Percentiles rank a stretch among this genome's conserved stretches.
phyloP scores from a whole-genome alignment of 2,888 invertebrate genomes.

The Phaedon cochleariae region DNA sequence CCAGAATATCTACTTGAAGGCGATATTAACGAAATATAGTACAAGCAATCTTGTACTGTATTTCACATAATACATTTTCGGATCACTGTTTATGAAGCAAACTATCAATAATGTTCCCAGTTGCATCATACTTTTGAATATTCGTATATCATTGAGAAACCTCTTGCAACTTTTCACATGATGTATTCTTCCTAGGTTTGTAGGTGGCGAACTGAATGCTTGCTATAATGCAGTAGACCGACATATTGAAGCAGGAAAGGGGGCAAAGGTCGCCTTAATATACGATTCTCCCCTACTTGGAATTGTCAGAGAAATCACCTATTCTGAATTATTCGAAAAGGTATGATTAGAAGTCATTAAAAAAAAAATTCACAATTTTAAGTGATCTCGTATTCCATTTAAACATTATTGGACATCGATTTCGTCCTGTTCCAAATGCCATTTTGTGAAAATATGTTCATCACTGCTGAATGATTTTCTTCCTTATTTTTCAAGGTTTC shows the following conservation, averaged over 20 bases:
- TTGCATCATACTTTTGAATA: too few species aligned
- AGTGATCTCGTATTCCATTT: neutral
- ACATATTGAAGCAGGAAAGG: constrained; percentile 82
- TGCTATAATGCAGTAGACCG: constrained; percentile 94
- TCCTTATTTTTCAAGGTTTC: constrained; percentile 63
- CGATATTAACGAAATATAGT: too few species aligned
- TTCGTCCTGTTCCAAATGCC: neutral
- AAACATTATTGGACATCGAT: too few species aligned
- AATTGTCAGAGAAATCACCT: constrained; percentile 79
- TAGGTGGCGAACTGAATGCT: constrained; percentile 90
- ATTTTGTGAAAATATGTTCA: neutral
- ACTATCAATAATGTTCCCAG: too few species aligned
- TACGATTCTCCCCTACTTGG: constrained; percentile 91
- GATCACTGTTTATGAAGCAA: too few species aligned
- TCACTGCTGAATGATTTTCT: neutral
- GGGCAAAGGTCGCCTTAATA: constrained; percentile 82
- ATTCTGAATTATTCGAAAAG: constrained; percentile 81
- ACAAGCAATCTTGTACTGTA: too few species aligned
- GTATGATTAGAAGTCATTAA: too few species aligned
- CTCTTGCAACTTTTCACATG: too few species aligned
- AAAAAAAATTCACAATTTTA: neutral
- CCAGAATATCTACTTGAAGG: too few species aligned
- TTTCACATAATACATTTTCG: too few species aligned
- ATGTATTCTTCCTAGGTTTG: constrained; percentile 70
- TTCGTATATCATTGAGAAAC: too few species aligned